Evolutionary conservation across 2,888 invertebrate species (phyloP).

Genomic region (Deroplatys truncata): DNA sequence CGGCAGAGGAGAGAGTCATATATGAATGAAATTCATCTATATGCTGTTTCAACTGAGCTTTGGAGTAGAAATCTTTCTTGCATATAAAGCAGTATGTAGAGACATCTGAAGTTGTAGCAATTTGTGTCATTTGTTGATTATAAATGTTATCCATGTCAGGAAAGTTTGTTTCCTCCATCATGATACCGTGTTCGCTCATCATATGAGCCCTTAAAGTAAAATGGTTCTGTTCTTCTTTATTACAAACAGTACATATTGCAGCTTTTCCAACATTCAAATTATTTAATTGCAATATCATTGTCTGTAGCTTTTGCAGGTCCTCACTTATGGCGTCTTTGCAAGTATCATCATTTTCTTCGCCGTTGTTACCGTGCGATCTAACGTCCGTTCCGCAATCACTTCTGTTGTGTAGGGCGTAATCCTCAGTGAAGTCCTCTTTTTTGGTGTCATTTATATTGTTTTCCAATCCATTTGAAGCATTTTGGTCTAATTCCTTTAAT

Average conservation of each 20-base stretch:
- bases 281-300: slow-evolving; percentile 85
- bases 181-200: slow-evolving; percentile 61
- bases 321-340: slow-evolving; percentile 66
- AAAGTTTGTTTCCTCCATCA: slow-evolving; percentile 46
- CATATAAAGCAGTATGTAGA: slow-evolving; percentile 50
- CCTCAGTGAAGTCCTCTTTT: neutral
- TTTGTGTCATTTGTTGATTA: slow-evolving; percentile 38
- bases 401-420: slow-evolving; percentile 3
- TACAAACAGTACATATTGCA: slow-evolving; percentile 63
- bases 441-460: neutral
- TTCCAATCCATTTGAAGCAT: neutral
- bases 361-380: slow-evolving; percentile 7
- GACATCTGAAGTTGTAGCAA: slow-evolving; percentile 27
- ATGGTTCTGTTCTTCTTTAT: slow-evolving; percentile 66
- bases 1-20: neutral
- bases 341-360: slow-evolving; percentile 27
- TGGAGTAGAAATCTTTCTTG: slow-evolving; percentile 56
- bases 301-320: slow-evolving; percentile 82
- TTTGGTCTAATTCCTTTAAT: neutral
- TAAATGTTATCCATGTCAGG: slow-evolving; percentile 35
- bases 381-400: slow-evolving; percentile 25
- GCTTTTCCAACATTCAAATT: slow-evolving; percentile 63
- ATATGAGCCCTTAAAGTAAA: slow-evolving; percentile 66
- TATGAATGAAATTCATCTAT: slow-evolving; percentile 61
- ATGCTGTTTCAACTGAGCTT: slow-evolving; percentile 65